Conservation (phyloP, 1,140 invertebrate genomes). For the Hypothenemus hampei region DNA sequence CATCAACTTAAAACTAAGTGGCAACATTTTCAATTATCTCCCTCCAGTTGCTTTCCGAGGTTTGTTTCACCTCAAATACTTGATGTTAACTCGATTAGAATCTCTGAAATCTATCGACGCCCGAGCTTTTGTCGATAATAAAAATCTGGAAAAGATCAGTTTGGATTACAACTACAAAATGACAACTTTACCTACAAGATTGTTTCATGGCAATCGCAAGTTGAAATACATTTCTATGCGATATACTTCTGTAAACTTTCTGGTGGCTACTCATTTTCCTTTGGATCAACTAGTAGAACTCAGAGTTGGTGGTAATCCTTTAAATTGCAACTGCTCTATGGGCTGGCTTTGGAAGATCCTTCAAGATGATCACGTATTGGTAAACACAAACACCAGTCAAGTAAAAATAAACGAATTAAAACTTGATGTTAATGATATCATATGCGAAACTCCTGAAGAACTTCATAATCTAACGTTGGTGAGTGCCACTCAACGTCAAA, state of each 20-base stretch:
- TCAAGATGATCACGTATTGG: conserved; percentile 47
- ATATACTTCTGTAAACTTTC: conserved; percentile 63
- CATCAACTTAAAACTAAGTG: conserved; percentile 65
- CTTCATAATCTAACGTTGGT: conserved; percentile 48
- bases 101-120: conserved; percentile 62
- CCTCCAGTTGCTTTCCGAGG: conserved; percentile 72
- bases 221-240: conserved; percentile 66
- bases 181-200: conserved; percentile 59
- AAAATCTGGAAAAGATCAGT: conserved; percentile 70
- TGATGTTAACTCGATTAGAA: conserved; percentile 65
- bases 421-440: conserved; percentile 48
- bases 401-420: conserved; percentile 30
- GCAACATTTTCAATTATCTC: conserved; percentile 67
- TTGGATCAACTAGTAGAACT: conserved; percentile 66
- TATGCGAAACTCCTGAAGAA: conserved; percentile 52
- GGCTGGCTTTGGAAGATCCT: conserved; percentile 78
- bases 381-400: not conserved
- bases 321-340: conserved; percentile 82
- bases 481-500: conserved; percentile 54
- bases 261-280: conserved; percentile 74
- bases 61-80: conserved; percentile 67
- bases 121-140: conserved; percentile 76
- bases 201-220: conserved; percentile 72
- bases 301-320: conserved; percentile 72
- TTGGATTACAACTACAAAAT: conserved; percentile 72